Evolutionary conservation across 2,113 vertebrate species (phyloP).

Genomic region (Dicerorhinus sumatrensis): DNA sequence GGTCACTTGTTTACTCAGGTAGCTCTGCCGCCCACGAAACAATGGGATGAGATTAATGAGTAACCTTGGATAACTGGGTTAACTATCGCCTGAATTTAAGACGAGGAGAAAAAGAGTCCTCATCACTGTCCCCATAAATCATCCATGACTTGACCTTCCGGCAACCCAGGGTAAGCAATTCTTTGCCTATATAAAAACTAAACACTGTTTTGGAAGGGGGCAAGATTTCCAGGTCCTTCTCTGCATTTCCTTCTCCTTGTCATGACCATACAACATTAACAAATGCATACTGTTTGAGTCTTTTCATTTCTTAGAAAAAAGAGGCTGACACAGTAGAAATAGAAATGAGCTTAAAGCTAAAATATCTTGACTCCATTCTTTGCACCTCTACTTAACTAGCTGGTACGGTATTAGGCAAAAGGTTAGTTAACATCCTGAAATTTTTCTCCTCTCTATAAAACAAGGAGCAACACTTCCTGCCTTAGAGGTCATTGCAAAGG

Average conservation of each 20-base stretch:
- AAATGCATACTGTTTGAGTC: background rate
- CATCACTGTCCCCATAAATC: background rate
- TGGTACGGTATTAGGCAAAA: background rate
- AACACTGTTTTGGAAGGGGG: background rate
- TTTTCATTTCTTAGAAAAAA: background rate
- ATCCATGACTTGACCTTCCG: background rate
- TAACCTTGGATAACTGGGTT: background rate
- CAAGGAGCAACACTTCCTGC: background rate
- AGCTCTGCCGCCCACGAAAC: background rate
- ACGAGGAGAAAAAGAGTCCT: background rate
- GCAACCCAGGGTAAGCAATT: background rate
- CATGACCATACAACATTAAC: background rate
- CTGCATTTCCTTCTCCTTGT: background rate
- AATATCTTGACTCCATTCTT: background rate
- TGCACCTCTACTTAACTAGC: background rate
- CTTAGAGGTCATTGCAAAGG: background rate
- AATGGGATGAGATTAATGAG: background rate
- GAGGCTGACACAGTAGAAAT: background rate
- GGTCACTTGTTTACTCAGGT: background rate
- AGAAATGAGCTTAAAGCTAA: background rate
- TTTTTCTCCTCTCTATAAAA: background rate
- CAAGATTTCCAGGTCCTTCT: background rate
- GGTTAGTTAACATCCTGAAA: background rate
- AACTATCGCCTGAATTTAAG: background rate
- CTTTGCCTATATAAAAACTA: background rate